Evolutionary conservation across 2,888 invertebrate genomes (phyloP).

Genomic region (Ditula angustiorana): DNA sequence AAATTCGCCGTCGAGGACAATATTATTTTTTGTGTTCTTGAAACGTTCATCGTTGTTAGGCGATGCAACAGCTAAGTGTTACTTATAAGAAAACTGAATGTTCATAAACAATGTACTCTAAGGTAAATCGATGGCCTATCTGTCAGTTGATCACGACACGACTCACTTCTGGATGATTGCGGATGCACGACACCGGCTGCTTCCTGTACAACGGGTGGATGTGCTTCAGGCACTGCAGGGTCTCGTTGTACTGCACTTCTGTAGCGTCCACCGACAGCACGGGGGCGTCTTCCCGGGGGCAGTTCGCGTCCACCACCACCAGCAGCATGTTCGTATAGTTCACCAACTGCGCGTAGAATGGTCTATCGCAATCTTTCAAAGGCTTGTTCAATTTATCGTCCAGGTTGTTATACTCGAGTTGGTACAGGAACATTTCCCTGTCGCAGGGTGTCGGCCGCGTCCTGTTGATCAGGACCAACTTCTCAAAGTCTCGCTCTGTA

Average conservation of each 20-base stretch:
- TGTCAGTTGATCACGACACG: background rate
- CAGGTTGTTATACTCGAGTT: conserved; percentile 77
- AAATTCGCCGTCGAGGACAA: too few relatives aligned
- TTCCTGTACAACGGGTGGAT: conserved; percentile 87
- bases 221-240: conserved; percentile 86
- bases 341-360: conserved; percentile 90
- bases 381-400: conserved; percentile 81
- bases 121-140: background rate
- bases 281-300: conserved; percentile 80
- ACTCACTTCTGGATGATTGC: conserved; percentile 90
- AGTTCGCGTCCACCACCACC: conserved; percentile 89
- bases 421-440: conserved; percentile 87
- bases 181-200: conserved; percentile 91
- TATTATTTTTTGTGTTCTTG: too few relatives aligned
- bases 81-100: too few relatives aligned
- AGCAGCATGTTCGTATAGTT: conserved; percentile 92
- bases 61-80: too few relatives aligned
- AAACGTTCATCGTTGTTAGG: too few relatives aligned
- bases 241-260: conserved; percentile 85
- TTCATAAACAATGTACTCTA: background rate
- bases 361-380: conserved; percentile 77
- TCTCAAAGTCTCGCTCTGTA: conserved; percentile 86
- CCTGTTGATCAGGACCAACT: conserved; percentile 88
- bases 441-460: conserved; percentile 95
- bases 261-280: conserved; percentile 72